Evolutionary conservation across 2,113 vertebrate species (phyloP), one percentile per base, ranked within the genome.

Genomic region (Formicarius rufipectus): DNA sequence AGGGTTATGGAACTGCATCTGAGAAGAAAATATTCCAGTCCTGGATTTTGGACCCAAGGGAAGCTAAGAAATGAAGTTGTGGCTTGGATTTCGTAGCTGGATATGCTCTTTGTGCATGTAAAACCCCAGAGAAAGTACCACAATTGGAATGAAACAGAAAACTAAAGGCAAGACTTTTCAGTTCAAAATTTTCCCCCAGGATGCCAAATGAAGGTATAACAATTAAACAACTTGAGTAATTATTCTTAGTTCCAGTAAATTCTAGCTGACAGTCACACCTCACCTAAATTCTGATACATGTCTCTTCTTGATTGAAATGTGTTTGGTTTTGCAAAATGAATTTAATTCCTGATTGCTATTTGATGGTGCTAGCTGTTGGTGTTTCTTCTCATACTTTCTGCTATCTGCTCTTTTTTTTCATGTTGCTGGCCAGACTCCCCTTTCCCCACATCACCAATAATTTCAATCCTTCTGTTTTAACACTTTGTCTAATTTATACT

Each of bases 401-500:
- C 21, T 56, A 21, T 13, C 9, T n/a, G 12, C 31, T 92, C 49
- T 78, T 75, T 4, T 2, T 19, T 52, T 92, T 72, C 50, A 2
- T 84, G 7, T 37, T 73, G 19, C 22, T 91, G 7, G 14, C 21
- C 18, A 67, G 40, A 42, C 2, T 79, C 14, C 8, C 12, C 8
- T 25, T 74, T 72, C 53, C 17, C 49, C 13, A 17, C 22, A 6
- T 79, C 12, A 47, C 15, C 12, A 37, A 31, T 24, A 0, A 0
- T 95, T 87, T 79, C 27, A 79, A 9, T 66, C 14, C 5, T 63
- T 66, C 60, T 49, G 3, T 84, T 67, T 35, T 59, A 72, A 66
- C 19, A 25, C 5, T 59, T 89, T 55, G 15, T 66, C 22, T 66
- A 64, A 64, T 4, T 78, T 86, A 14, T 7, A 2, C 37, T 85